Evolutionary conservation across 2,113 vertebrate genomes (phyloP), one percentile per base, ranked within the genome.

Genomic region (Lagenorhynchus albirostris): DNA sequence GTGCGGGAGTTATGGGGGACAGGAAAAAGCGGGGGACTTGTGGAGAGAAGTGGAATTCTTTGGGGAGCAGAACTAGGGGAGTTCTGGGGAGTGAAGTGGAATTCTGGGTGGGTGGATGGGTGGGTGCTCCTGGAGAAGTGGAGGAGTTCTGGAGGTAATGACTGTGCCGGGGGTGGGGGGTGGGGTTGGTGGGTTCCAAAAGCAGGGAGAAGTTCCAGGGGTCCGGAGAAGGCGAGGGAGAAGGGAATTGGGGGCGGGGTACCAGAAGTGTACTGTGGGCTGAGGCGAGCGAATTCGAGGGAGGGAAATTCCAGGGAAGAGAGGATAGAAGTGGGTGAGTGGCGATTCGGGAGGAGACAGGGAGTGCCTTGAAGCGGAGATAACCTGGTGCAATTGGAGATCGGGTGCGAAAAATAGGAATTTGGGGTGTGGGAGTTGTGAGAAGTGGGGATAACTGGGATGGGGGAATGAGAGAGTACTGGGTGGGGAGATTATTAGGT

Each of bases 11-110:
- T 85, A 7, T 14, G 36, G 91, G 89, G 70, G 47, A 5, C 44
- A 6, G 5, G 65, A 65, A 55, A 25, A 47, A 47, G 33, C 62
- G 15, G 41, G 94, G 50, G 41, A 65, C 74, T 71, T 68, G 38
- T 47, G 73, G 93, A 55, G 80, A 82, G 74, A 70, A 73, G 86
- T 89, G 95, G 62, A 38, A 84, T 94, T 90, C 47, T 87, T 65
- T 38, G 87, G 91, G 80, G 53, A 73, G 87, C 65, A 81, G 97
- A 91, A 91, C 76, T 77, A 83, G 85, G 91, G 67, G 86, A 97
- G 80, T 95, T 95, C 31, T 89, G 55, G 58, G 86, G 62, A 95
- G 92, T 47, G 62, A 62, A 89, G 89, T 79, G 92, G 95, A 58
- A 86, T 95, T 86, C 33, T 38, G 33, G 77, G 41, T 50, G 63